These are phyloP conservation scores for Pangasianodon hypophthalmus DNA, from an alignment of 2,113 vertebrate species.

Conservation along the genomic window DNA sequence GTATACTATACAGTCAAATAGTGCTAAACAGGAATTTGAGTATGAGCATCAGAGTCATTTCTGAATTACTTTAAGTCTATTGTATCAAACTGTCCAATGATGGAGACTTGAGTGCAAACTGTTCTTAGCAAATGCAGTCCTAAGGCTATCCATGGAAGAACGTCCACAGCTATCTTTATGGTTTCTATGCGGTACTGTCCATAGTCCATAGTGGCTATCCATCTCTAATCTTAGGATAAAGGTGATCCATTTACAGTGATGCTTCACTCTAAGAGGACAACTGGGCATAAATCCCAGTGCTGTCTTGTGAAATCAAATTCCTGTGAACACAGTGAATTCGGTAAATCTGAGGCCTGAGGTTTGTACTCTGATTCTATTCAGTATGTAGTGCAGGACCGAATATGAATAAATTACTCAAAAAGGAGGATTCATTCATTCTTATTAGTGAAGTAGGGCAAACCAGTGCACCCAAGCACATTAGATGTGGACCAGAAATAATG, in stretches of 20 bases:
- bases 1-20: not conserved
- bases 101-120: not conserved
- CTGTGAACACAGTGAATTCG: not conserved
- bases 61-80: not conserved
- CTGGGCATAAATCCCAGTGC: not conserved
- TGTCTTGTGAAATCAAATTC: not conserved
- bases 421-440: slow-evolving; percentile 28
- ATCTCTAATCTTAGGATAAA: not conserved
- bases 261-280: not conserved
- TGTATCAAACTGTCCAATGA: not conserved
- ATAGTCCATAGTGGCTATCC: not conserved
- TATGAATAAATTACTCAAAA: slow-evolving; percentile 1
- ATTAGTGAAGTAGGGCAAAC: slow-evolving; percentile 43
- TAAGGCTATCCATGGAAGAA: not conserved
- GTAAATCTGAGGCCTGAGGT: not conserved
- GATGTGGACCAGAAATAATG: not conserved
- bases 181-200: not conserved
- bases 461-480: not conserved
- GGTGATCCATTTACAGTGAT: not conserved
- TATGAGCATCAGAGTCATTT: not conserved
- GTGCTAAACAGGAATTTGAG: not conserved
- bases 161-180: not conserved
- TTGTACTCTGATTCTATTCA: not conserved
- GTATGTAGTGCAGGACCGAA: not conserved
- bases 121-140: not conserved